A percentile compares a stretch with the other conserved stretches of the same genome.
These are phyloP conservation scores for Drosophila albomicans DNA, from an alignment of 1,140 invertebrate genomes.

Conservation along the genomic window DNA sequence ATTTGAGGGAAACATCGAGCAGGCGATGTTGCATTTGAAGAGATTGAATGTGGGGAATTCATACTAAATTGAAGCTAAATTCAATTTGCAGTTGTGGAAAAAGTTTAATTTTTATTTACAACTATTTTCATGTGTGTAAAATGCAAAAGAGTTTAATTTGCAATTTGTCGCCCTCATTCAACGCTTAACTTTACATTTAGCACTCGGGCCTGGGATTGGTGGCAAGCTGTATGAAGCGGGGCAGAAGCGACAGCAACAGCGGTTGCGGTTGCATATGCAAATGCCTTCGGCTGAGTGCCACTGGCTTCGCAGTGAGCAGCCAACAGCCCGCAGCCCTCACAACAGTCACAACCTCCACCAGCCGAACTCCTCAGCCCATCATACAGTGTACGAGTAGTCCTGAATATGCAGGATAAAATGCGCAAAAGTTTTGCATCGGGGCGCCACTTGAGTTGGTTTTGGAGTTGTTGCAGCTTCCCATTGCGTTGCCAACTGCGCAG, in stretches of 20 bases:
- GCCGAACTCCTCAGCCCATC: slow-evolving; percentile 11
- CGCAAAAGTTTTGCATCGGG: slow-evolving; percentile 73
- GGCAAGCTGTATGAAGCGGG: not conserved
- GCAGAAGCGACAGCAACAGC: slow-evolving; percentile 3
- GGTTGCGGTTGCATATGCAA: slow-evolving; percentile 79
- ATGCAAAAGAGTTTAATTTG: slow-evolving; percentile 83
- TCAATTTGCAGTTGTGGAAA: slow-evolving; percentile 64
- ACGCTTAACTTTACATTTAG: slow-evolving; percentile 73
- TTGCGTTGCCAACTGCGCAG: slow-evolving; percentile 54
- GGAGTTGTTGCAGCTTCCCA: slow-evolving; percentile 57
- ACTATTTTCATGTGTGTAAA: slow-evolving; percentile 71
- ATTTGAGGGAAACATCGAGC: slow-evolving; percentile 17
- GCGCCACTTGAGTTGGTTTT: slow-evolving; percentile 66
- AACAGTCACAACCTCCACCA: not conserved
- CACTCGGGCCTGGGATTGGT: slow-evolving; percentile 42
- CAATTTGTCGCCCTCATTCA: slow-evolving; percentile 83
- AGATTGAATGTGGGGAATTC: not conserved
- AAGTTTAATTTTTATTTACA: slow-evolving; percentile 79
- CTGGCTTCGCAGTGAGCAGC: not conserved
- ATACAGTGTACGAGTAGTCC: slow-evolving; percentile 21
- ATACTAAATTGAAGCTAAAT: slow-evolving; percentile 72
- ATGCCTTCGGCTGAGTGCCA: slow-evolving; percentile 55
- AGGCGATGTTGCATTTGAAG: not conserved
- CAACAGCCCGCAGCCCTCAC: not conserved
- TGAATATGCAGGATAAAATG: slow-evolving; percentile 73